These are phyloP conservation scores for Helogale parvula DNA, from an alignment of 2,113 vertebrate genomes.

Conservation along the genomic window DNA sequence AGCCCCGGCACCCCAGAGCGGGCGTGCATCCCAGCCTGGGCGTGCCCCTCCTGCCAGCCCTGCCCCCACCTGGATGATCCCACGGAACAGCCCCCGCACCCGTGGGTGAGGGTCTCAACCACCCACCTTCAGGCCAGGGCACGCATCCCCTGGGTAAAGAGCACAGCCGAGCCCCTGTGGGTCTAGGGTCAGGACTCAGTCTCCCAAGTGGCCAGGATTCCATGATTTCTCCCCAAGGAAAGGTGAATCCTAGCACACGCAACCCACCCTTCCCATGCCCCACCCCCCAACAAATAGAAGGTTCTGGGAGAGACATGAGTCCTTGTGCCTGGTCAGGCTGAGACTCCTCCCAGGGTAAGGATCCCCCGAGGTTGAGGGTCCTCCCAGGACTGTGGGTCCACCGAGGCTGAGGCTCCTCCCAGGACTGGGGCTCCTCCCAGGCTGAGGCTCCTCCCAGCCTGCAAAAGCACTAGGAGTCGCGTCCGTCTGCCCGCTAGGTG, in stretches of 20 bases:
- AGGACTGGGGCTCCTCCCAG: background rate
- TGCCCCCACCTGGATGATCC: background rate
- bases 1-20: background rate
- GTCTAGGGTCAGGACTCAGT: background rate
- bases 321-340: fast-evolving
- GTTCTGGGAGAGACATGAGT: background rate
- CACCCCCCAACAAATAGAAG: fast-evolving
- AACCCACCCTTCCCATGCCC: background rate
- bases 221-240: background rate
- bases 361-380: too few species aligned
- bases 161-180: background rate
- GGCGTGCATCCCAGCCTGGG: background rate
- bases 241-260: background rate
- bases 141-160: background rate
- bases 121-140: too few species aligned
- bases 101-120: background rate
- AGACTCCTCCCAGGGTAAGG: too few species aligned
- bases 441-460: background rate
- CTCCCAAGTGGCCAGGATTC: background rate
- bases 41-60: background rate
- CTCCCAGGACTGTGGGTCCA: too few species aligned
- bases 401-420: too few species aligned
- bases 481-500: background rate
- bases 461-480: background rate
- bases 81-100: background rate